Conservation (phyloP, 2,888 invertebrate genomes). For the Margaritifera margaritifera region DNA sequence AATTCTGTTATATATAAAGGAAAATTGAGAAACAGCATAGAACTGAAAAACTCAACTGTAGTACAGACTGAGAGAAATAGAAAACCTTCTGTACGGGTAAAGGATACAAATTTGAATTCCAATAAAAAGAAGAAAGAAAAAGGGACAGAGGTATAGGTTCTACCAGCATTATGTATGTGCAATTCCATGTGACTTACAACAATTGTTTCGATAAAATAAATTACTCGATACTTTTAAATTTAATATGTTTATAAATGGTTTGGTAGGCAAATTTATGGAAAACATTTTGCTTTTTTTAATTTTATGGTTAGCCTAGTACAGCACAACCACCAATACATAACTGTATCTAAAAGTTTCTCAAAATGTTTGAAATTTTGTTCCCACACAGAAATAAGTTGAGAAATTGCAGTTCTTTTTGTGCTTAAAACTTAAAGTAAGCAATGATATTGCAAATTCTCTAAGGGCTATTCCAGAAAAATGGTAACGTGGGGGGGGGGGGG, state of each 20-base stretch:
- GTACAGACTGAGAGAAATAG: slow-evolving; percentile 34
- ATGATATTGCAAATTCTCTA: too few species aligned
- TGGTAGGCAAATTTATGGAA: background rate
- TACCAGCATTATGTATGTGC: slow-evolving; percentile 1
- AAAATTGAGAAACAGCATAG: slow-evolving; percentile 31
- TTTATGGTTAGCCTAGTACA: too few species aligned
- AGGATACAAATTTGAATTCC: slow-evolving; percentile 43
- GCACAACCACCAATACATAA: too few species aligned
- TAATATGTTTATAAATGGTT: background rate
- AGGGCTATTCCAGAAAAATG: too few species aligned
- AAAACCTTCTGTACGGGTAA: slow-evolving; percentile 37
- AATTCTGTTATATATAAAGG: slow-evolving; percentile 44
- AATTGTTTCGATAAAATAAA: background rate
- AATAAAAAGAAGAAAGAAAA: slow-evolving; percentile 39
- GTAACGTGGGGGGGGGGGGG: too few species aligned
- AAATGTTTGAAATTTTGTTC: too few species aligned
- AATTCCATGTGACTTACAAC: slow-evolving; percentile 5
- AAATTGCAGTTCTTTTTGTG: too few species aligned
- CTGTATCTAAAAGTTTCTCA: too few species aligned
- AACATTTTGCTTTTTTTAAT: too few species aligned
- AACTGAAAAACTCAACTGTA: slow-evolving; percentile 39
- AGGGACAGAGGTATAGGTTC: slow-evolving; percentile 45
- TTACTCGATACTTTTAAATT: background rate
- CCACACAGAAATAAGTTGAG: too few species aligned
- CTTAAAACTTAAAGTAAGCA: too few species aligned